Base-by-base conservation (phyloP, 2,113 vertebrate genomes). In the Pelecanoides urinatrix region DNA sequence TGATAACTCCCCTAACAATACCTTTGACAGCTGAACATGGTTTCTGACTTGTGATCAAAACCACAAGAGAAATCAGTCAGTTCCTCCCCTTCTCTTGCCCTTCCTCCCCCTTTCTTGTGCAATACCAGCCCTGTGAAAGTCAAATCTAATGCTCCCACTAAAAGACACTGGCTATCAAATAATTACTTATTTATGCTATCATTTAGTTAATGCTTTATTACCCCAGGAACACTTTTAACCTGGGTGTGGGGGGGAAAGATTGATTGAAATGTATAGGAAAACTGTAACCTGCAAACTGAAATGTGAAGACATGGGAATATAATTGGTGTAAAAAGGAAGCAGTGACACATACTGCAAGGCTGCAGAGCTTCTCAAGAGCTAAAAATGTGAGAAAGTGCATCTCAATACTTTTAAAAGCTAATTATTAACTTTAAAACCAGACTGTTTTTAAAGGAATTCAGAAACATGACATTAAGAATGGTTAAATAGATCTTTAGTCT, bases 151-250 rank as follows among this genome's bases (percentile, higher is more conserved):
- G 20, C 45, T 88, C 70, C 15, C 13, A 11, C 17, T 61, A 45
- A 90, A 65, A 81, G 34, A 63, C 40, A 59, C 61, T 62, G 90
- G 47, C 72, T 87, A 79, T 93, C 85, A 94, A 94, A 82, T 91
- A 84, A 95, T 50, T 94, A 88, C 92, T 94, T 96, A 93, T 56
- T 73, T 92, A 29, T 52, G 47, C 49, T 75, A 52, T 78, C 67
- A 74, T 77, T 96, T 92, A 65, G 88, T 96, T 97, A 97, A 96
- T 88, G 88, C 91, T 90, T 93, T 86, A 36, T 80, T 90, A 45
- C 45, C 70, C 53, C 70, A 65, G 68, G 61, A 83, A 77, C 27
- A 52, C 72, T 81, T 92, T 92, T 85, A 86, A 83, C 49, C 22
- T 19, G 6, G 36, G 53, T 44, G 40, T 11, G 44, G 18, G 5